phyloP scores from a whole-genome alignment of 2,888 invertebrate genomes.

The Pecten maximus region DNA sequence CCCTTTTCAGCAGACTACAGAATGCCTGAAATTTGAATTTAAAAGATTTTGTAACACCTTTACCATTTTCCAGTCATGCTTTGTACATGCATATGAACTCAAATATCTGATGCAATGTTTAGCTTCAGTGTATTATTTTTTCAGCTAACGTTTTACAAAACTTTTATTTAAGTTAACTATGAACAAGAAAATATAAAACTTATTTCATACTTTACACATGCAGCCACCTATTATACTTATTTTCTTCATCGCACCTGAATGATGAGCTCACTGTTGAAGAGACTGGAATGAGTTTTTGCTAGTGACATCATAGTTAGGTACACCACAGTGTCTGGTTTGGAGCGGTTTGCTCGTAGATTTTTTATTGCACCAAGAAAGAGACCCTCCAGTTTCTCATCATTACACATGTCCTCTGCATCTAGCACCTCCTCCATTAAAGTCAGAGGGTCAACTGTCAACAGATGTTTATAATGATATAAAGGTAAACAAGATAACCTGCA shows the following conservation, averaged over 20 bases:
- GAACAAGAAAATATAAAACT: neutral
- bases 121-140: too few species aligned
- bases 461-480: neutral
- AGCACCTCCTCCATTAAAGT: conserved; percentile 90
- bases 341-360: conserved; percentile 89
- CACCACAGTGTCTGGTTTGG: conserved; percentile 91
- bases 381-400: conserved; percentile 89
- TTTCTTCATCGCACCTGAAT: conserved; percentile 81
- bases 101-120: too few species aligned
- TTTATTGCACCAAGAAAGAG: conserved; percentile 95
- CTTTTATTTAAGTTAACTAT: neutral
- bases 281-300: conserved; percentile 89
- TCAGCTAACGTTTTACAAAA: too few species aligned
- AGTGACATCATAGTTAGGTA: conserved; percentile 91
- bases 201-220: neutral
- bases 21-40: conserved; percentile 85
- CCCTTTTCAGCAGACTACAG: conserved; percentile 91
- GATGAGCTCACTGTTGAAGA: conserved; percentile 83
- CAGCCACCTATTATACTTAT: neutral
- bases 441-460: conserved; percentile 87
- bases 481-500: too few species aligned
- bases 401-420: conserved; percentile 90
- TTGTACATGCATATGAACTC: too few species aligned
- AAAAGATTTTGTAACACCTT: neutral
- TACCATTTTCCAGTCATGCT: too few species aligned